Evolutionary conservation across 2,113 vertebrate genomes (phyloP), one percentile per base, ranked within the genome.

Genomic region (Nettapus auritus): DNA sequence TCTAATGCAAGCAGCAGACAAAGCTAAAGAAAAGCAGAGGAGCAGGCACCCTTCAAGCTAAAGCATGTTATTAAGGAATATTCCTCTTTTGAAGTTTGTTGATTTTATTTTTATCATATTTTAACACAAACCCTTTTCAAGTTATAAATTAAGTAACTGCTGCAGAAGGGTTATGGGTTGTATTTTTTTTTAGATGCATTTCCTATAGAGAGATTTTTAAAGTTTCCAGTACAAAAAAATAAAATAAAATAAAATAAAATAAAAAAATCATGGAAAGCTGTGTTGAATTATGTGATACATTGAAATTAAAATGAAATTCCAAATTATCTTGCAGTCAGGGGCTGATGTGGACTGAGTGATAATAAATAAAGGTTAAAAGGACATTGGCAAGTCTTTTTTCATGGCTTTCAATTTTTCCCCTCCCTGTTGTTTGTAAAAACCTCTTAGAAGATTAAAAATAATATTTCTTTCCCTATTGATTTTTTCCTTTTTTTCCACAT

Each of bases 401-500:
- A 97, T 63, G 90, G 92, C 97, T 98, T 98, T 97, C 97, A 94
- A 95, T 98, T 98, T 98, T 94, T 95, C 92, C 94, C 94, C 88
- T 97, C 97, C 97, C 95, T 91, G 96, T 98, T 98, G 97, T 97
- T 98, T 98, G 97, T 97, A 97, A 98, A 98, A 98, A 97, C 80
- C 96, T 96, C 97, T 98, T 97, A 97, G 97, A 98, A 98, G 97
- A 98, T 98, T 98, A 98, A 98, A 98, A 98, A 98, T 98, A 98
- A 97, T 97, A 98, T 98, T 98, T 98, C 98, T 98, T 97, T 97
- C 92, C 84, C 90, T 98, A 97, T 98, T 98, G 97, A 98, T 98
- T 98, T 98, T 95, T 85, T 91, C 96, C 95, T 92, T 86, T 97
- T 98, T 89, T 95, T 77, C 84, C 96, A 82, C 96, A 98, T 97